phyloP scores from a whole-genome alignment of 2,797 vertebrate genomes.

The Hyperoplus lanceolatus region DNA sequence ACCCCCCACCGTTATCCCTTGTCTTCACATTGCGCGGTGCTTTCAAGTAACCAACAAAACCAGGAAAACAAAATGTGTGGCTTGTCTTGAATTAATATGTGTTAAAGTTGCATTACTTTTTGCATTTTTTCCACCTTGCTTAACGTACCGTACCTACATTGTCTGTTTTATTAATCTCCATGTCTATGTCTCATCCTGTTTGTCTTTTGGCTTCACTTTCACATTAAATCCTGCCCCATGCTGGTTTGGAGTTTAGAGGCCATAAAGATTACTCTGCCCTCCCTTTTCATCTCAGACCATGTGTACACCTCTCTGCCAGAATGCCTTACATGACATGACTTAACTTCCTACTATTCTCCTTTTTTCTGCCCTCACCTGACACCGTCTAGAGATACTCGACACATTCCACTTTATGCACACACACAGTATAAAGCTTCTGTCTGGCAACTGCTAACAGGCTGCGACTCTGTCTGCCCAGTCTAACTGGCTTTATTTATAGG shows the following conservation, averaged over 20 bases:
- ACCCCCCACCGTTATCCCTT: slow-evolving; percentile 12
- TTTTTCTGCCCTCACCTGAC: slow-evolving; percentile 15
- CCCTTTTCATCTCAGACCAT: slow-evolving; percentile 5
- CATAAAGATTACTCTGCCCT: slow-evolving; percentile 35
- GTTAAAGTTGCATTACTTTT: not conserved
- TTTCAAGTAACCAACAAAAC: not conserved
- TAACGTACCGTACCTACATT: not conserved
- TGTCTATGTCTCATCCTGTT: slow-evolving; percentile 1
- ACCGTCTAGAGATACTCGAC: not conserved
- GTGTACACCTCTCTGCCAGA: slow-evolving; percentile 20
- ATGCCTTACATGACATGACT: not conserved
- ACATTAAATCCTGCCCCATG: slow-evolving; percentile 44
- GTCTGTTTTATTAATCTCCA: not conserved
- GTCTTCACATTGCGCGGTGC: not conserved
- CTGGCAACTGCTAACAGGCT: slow-evolving; percentile 9
- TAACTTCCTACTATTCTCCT: slow-evolving; percentile 29
- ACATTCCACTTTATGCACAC: no score
- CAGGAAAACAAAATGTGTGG: not conserved
- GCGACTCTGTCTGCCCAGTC: slow-evolving; percentile 47
- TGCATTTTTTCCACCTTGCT: not conserved
- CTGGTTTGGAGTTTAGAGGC: slow-evolving; percentile 45
- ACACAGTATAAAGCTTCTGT: slow-evolving; percentile 1
- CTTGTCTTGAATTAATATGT: not conserved
- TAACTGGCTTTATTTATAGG: slow-evolving; percentile 47
- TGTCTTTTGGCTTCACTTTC: slow-evolving; percentile 53